These are phyloP conservation scores for Crenichthys baileyi DNA, from an alignment of 2,797 vertebrate species.

Conservation along the genomic window DNA sequence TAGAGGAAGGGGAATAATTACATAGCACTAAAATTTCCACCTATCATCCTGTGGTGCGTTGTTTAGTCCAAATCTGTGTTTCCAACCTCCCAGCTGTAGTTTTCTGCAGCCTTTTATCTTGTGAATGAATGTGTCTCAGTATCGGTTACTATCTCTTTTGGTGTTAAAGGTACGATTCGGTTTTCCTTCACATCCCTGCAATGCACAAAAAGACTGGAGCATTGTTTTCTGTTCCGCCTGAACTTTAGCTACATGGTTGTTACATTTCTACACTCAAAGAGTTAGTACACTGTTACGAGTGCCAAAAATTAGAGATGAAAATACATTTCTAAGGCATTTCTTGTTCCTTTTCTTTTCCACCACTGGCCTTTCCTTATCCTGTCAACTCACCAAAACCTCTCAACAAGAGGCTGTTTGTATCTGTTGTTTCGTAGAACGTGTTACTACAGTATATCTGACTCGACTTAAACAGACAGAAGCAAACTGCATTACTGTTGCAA, in stretches of 20 bases:
- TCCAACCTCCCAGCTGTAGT: slow-evolving; percentile 24
- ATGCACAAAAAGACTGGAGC: slow-evolving; percentile 63
- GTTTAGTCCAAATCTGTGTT: slow-evolving; percentile 21
- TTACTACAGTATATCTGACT: slow-evolving; percentile 38
- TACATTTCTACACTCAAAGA: slow-evolving; percentile 66
- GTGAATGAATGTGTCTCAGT: slow-evolving; percentile 51
- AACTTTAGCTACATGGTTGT: slow-evolving; percentile 62
- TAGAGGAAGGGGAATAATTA: slow-evolving; percentile 12
- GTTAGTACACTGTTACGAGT: slow-evolving; percentile 72
- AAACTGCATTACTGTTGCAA: slow-evolving; percentile 29
- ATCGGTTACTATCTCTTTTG: slow-evolving; percentile 43
- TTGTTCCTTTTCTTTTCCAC: slow-evolving; percentile 39
- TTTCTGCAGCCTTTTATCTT: slow-evolving; percentile 39
- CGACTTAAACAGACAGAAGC: slow-evolving; percentile 35
- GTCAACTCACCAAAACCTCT: slow-evolving; percentile 51
- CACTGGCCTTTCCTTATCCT: slow-evolving; percentile 42
- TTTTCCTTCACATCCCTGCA: slow-evolving; percentile 46
- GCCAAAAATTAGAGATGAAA: slow-evolving; percentile 80
- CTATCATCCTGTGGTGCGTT: slow-evolving; percentile 34
- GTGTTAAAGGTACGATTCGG: slow-evolving; percentile 31
- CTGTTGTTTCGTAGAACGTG: slow-evolving; percentile 58
- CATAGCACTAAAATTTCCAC: slow-evolving; percentile 38
- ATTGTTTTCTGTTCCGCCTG: slow-evolving; percentile 57
- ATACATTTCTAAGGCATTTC: slow-evolving; percentile 64
- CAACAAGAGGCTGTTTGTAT: slow-evolving; percentile 37